phyloP scores from a whole-genome alignment of 2,113 vertebrate species.

The Charina bottae region DNA sequence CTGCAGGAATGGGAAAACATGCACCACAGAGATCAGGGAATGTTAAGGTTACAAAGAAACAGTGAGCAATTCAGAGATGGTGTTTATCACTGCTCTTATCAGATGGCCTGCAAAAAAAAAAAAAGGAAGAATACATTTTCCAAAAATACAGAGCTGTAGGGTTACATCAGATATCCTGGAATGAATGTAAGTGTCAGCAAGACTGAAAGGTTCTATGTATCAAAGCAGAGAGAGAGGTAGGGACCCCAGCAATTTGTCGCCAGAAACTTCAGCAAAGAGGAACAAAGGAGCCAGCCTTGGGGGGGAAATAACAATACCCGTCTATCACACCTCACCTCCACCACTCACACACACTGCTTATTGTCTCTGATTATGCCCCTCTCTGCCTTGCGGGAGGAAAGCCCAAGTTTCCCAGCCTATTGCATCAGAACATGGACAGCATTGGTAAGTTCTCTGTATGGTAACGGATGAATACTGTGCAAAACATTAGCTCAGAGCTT shows the following conservation, averaged over 20 bases:
- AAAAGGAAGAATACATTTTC: not conserved
- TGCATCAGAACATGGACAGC: not conserved
- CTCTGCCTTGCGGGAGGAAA: not conserved
- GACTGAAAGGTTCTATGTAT: constrained; percentile 5
- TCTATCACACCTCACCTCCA: not conserved
- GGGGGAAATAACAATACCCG: not conserved
- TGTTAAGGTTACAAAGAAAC: not conserved
- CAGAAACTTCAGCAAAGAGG: not conserved
- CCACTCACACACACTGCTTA: not conserved
- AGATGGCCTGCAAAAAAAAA: not conserved
- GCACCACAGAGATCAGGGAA: not conserved
- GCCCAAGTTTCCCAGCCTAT: not conserved
- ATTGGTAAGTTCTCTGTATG: not conserved
- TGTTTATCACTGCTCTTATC: not conserved
- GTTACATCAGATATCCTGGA: constrained; percentile 12
- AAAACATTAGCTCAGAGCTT: no score
- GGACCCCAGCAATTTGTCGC: not conserved
- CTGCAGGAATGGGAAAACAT: not conserved
- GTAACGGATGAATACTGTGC: not conserved
- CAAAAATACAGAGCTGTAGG: not conserved
- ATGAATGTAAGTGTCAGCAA: constrained; percentile 8
- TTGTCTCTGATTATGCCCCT: not conserved
- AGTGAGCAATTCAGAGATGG: no score
- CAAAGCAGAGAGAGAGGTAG: not conserved
- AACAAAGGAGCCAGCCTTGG: not conserved